Conservation (phyloP, 2,797 vertebrate genomes). For the Apogon talboti region DNA sequence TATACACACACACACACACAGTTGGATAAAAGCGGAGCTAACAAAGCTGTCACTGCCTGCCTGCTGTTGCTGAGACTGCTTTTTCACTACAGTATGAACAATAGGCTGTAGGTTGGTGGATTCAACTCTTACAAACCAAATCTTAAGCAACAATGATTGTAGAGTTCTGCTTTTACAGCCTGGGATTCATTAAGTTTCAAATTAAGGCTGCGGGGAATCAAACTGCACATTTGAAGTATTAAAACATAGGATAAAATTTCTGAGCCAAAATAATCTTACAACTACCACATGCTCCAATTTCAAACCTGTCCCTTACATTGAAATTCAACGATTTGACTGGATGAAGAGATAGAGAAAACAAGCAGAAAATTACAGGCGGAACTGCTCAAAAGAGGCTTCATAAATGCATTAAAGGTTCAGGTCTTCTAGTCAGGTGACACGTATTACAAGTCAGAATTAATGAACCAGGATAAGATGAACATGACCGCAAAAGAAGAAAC, state of each 20-base stretch:
- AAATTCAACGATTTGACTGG: background rate
- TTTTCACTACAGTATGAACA: constrained; percentile 63
- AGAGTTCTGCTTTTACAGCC: background rate
- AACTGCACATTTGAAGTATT: background rate
- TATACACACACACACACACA: constrained; percentile 19
- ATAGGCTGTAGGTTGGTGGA: constrained; percentile 46
- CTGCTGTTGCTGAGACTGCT: constrained; percentile 70
- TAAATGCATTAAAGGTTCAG: background rate
- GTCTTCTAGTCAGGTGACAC: constrained; percentile 3
- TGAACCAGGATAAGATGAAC: constrained; percentile 1
- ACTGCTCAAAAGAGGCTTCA: background rate
- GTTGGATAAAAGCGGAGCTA: constrained; percentile 58
- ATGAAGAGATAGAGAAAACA: background rate
- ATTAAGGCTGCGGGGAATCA: background rate
- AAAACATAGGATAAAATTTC: background rate
- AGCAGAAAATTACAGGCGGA: background rate
- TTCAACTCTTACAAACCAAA: constrained; percentile 37
- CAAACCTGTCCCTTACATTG: background rate
- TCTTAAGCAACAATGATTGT: constrained; percentile 34
- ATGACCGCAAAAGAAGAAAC: background rate
- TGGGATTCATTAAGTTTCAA: constrained; percentile 2
- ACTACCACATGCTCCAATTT: background rate
- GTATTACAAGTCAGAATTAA: background rate
- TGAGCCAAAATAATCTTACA: background rate
- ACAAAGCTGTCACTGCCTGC: constrained; percentile 67